Percentiles rank a stretch among this genome's conserved stretches.
phyloP scores from a whole-genome alignment of 2,113 vertebrate genomes.

The Corynorhinus townsendii region DNA sequence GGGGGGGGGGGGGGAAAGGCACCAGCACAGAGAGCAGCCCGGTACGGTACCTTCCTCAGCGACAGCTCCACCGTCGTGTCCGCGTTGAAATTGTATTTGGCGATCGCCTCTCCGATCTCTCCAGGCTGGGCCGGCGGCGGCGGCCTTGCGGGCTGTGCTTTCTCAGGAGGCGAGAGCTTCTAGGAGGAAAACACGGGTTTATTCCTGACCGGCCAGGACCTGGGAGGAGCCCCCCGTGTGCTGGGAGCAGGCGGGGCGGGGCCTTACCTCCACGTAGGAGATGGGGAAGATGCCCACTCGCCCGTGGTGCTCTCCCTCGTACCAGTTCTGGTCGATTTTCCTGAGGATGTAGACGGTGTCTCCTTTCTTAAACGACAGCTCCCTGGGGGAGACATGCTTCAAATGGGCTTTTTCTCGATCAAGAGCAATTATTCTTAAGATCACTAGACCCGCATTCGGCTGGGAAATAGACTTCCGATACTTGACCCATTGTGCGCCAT shows the following conservation, averaged over 20 bases:
- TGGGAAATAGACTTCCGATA: neutral
- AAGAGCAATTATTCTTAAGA: neutral
- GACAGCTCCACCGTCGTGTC: slow-evolving; percentile 98
- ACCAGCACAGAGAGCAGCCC: neutral
- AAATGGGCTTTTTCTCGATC: slow-evolving; percentile 7
- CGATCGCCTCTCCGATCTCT: slow-evolving; percentile 95
- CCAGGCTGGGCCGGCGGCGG: slow-evolving; percentile 93
- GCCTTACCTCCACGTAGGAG: slow-evolving; percentile 94
- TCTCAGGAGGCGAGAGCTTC: slow-evolving; percentile 90
- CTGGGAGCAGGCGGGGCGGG: slow-evolving; percentile 12
- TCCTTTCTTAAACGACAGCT: slow-evolving; percentile 97
- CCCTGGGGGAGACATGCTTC: slow-evolving; percentile 85
- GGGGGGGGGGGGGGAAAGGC: too few relatives aligned
- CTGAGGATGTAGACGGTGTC: slow-evolving; percentile 97
- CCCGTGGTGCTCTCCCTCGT: slow-evolving; percentile 94
- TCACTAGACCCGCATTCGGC: neutral
- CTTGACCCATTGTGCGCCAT: too few relatives aligned
- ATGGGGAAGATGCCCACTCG: slow-evolving; percentile 96
- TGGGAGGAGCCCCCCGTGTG: neutral
- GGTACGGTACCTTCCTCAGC: slow-evolving; percentile 90
- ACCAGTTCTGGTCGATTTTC: slow-evolving; percentile 99
- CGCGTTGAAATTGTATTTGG: slow-evolving; percentile 96
- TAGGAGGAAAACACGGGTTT: slow-evolving; percentile 56
- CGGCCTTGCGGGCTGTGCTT: slow-evolving; percentile 93
- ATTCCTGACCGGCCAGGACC: neutral